Evolutionary conservation across 1,140 invertebrate genomes (phyloP), one percentile per base, ranked within the genome.

Genomic region (Panonychus citri): DNA sequence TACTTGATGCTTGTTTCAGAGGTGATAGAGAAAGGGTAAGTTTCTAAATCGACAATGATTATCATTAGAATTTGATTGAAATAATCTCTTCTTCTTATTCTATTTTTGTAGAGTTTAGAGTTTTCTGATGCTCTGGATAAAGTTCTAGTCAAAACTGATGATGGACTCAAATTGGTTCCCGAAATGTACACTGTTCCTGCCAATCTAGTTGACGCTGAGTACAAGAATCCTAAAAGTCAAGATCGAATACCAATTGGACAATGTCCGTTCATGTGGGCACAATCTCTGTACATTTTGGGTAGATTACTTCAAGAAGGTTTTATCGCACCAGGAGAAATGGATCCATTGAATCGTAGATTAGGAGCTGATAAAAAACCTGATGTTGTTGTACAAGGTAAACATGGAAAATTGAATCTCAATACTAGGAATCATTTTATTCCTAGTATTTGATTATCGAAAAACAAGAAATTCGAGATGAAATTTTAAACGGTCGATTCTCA

Each of bases 351-450:
- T 73, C 74, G 94, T 63, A 74, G 95, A 52, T 71, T 97, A 15
- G 85, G 86, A 61, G 84, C 85, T 1, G 89, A 96, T 65, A 94
- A 95, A 64, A 94, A 95, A 68, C 93, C 93, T 4, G 94, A 98
- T 73, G 87, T 97, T 40, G 93, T 98, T 42, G 95, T 99, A 0
- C 95, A 99, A 76, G 68, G 69, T 69, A 59, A 37, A 42, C 17
- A n/a, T n/a, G n/a, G n/a, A n/a, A n/a, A n/a, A n/a, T 37, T 2
- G 17, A 27, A 57, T 26, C 7, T n/a, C n/a, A n/a, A n/a, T n/a
- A n/a, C n/a, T n/a, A n/a, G n/a, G n/a, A n/a, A n/a, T n/a, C n/a
- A n/a, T n/a, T n/a, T 51, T 46, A 10, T 17, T n/a, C 30, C 12
- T 21, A 59, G n/a, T 30, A 19, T 65, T 69, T 19, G 15, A 43